Base-by-base conservation (phyloP, 2,113 vertebrate genomes). In the Solea senegalensis region DNA sequence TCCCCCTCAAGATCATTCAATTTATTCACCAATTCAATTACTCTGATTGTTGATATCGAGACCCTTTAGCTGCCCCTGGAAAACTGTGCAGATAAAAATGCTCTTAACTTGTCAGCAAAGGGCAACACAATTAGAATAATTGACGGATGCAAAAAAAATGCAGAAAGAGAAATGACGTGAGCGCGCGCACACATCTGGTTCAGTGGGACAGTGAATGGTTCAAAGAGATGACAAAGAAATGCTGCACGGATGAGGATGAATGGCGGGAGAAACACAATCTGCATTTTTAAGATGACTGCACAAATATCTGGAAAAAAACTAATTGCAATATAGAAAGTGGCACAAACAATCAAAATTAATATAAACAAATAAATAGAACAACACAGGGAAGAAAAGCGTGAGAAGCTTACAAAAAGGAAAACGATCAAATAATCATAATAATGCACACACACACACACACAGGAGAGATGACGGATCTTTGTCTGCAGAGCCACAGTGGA, bases 41-140 rank as follows among this genome's bases (percentile, higher is more conserved):
- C 71, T 85, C 62, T 87, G 92, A 92, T 92, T 91, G 88, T 88
- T 88, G 83, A 76, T 65, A 84, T 89, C 69, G 82, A 70, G 88
- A 79, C 76, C 76, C 79, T 85, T 83, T 77, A 76, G 88, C 82
- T 86, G 83, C 82, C 82, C 86, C 69, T 76, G 79, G 86, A 91
- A 90, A 87, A 89, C 84, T 84, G 82, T 81, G 82, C 74, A 81
- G 81, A 88, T 89, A 85, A 89, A 91, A 92, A 91, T 90, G 89
- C 88, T 91, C 89, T 91, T 92, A 92, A 88, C 84, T 86, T 89
- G 79, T 90, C 88, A 91, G 81, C 88, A 85, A 83, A 87, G 83
- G 86, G 79, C 84, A 89, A 83, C 72, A 69, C 87, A 89, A 91
- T 92, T 90, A 90, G 86, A 92, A 88, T 88, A 90, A 91, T 89